These are phyloP conservation scores for Xanthia icteritia DNA, from an alignment of 2,888 invertebrate genomes.

Conservation along the genomic window DNA sequence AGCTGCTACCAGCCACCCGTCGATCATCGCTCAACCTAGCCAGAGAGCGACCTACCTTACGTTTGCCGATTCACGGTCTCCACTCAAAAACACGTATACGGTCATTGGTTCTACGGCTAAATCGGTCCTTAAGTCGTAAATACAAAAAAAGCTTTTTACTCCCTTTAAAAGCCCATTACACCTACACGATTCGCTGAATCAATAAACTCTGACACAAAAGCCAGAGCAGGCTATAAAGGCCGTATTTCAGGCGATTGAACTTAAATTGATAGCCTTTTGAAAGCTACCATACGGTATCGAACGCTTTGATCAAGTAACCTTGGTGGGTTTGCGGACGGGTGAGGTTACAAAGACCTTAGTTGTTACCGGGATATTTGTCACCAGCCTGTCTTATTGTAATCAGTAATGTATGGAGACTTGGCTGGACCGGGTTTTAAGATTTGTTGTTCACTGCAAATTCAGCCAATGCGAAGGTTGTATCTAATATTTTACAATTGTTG, in stretches of 20 bases:
- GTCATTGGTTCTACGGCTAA: not conserved
- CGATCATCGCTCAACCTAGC: not conserved
- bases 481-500: not conserved
- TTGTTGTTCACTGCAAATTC: not conserved
- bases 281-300: constrained; percentile 38
- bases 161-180: constrained; percentile 33
- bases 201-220: constrained; percentile 54
- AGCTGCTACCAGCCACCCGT: not conserved
- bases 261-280: constrained; percentile 58
- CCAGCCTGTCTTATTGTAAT: constrained; percentile 37
- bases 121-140: constrained; percentile 15
- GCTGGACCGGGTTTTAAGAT: not conserved
- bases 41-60: not conserved
- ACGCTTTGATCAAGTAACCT: constrained; percentile 60
- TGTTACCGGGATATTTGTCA: constrained; percentile 48
- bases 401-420: constrained; percentile 31
- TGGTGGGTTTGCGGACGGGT: constrained; percentile 42
- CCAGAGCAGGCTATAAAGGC: constrained; percentile 44
- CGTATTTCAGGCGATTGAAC: constrained; percentile 52
- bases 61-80: not conserved
- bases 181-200: constrained; percentile 32
- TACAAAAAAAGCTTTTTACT: constrained; percentile 23
- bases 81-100: not conserved
- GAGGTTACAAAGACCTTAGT: constrained; percentile 51
- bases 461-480: not conserved